These are phyloP conservation scores for Lacanobia oleracea DNA, from an alignment of 2,888 invertebrate genomes.

Conservation along the genomic window DNA sequence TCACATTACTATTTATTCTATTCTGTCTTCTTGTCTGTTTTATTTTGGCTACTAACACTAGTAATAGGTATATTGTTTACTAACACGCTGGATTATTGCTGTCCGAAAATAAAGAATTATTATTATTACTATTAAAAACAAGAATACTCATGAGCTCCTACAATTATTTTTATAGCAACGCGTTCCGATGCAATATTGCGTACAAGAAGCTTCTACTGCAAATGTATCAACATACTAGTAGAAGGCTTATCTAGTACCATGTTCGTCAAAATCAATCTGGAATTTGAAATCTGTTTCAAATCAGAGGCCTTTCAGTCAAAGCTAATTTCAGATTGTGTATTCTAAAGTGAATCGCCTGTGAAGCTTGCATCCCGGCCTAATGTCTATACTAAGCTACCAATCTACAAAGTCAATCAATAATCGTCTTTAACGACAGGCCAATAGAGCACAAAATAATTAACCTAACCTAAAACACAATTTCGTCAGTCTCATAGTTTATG, in stretches of 20 bases:
- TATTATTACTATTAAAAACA: too few relatives aligned
- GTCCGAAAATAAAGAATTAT: too few relatives aligned
- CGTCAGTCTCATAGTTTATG: neutral
- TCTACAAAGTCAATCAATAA: neutral
- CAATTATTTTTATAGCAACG: slow-evolving; percentile 23
- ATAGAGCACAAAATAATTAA: neutral
- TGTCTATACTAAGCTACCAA: neutral
- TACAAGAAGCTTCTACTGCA: too few relatives aligned
- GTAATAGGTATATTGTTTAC: too few relatives aligned
- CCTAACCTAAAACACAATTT: too few relatives aligned
- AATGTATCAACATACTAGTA: neutral
- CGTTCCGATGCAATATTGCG: neutral
- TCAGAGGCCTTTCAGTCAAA: slow-evolving; percentile 13
- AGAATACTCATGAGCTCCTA: slow-evolving; percentile 27
- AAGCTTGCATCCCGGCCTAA: neutral
- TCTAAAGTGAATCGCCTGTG: neutral
- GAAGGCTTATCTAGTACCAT: neutral
- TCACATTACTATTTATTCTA: too few relatives aligned
- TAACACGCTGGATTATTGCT: too few relatives aligned
- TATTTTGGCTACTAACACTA: too few relatives aligned
- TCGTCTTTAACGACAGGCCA: neutral
- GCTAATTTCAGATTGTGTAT: slow-evolving; percentile 28
- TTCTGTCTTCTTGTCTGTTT: too few relatives aligned
- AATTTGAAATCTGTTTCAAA: slow-evolving; percentile 10
- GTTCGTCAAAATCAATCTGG: slow-evolving; percentile 21